A percentile compares a stretch with the other conserved stretches of the same genome.
phyloP scores from a whole-genome alignment of 2,888 invertebrate genomes.

The Agonopterix subpropinquella region DNA sequence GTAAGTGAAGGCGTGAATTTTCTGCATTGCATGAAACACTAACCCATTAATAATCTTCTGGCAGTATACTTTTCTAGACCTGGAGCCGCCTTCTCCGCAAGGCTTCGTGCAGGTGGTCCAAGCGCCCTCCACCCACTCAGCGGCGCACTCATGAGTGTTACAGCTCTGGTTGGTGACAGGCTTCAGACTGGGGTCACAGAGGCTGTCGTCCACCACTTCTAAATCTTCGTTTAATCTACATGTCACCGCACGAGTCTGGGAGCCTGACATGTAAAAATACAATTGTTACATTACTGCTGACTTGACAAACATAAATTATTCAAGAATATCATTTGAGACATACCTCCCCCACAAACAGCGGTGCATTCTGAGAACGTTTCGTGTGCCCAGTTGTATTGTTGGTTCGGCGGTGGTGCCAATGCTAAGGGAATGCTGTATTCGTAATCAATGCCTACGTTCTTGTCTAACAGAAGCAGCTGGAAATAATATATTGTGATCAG shows the following conservation, averaged over 20 bases:
- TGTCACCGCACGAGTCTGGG: slow-evolving; percentile 84
- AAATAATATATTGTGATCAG: background rate
- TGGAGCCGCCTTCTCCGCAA: slow-evolving; percentile 86
- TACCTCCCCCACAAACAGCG: slow-evolving; percentile 93
- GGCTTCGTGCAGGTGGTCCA: slow-evolving; percentile 90
- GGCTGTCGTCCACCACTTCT: slow-evolving; percentile 80
- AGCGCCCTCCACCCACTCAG: slow-evolving; percentile 84
- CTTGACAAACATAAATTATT: no score
- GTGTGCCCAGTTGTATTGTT: slow-evolving; percentile 87
- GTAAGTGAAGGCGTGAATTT: background rate
- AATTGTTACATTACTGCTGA: no score
- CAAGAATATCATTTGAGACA: background rate
- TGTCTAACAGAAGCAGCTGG: slow-evolving; percentile 86
- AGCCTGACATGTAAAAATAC: slow-evolving; percentile 61
- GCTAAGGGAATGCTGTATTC: slow-evolving; percentile 92
- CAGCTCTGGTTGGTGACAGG: slow-evolving; percentile 84
- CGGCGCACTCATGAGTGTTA: slow-evolving; percentile 84
- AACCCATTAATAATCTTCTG: slow-evolving; percentile 85
- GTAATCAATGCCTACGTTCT: slow-evolving; percentile 89
- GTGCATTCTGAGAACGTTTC: slow-evolving; percentile 88
- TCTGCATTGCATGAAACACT: slow-evolving; percentile 13
- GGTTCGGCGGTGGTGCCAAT: slow-evolving; percentile 78
- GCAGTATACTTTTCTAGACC: slow-evolving; percentile 84
- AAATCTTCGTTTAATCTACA: slow-evolving; percentile 86
- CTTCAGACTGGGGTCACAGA: slow-evolving; percentile 86